Conservation (phyloP, 2,888 invertebrate genomes). For the Tanypteryx hageni region DNA sequence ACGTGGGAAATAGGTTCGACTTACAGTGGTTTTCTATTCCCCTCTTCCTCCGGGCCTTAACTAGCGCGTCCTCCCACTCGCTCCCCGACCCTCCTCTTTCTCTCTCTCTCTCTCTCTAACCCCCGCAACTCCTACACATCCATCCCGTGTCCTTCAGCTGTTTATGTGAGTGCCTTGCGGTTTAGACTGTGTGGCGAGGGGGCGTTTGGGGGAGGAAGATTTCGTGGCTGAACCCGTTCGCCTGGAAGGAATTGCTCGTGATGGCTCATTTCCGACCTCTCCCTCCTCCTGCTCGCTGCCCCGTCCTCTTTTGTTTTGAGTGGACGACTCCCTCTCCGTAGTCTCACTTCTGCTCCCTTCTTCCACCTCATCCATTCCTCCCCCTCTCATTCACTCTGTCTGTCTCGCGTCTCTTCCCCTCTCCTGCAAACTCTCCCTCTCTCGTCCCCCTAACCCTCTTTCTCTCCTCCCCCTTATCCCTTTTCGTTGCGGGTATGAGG, state of each 20-base stretch:
- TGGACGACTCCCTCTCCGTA: too few species aligned
- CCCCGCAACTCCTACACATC: background rate
- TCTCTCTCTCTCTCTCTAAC: background rate
- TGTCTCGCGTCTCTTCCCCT: background rate
- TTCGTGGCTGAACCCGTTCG: slow-evolving; percentile 13
- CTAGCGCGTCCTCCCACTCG: too few species aligned
- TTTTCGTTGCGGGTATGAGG: background rate
- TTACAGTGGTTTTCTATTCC: too few species aligned
- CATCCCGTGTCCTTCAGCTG: slow-evolving; percentile 1
- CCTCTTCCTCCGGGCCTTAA: too few species aligned
- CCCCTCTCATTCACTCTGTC: too few species aligned
- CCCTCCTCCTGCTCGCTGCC: background rate
- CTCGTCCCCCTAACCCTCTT: background rate
- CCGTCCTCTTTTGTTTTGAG: too few species aligned
- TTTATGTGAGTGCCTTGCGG: slow-evolving; percentile 19
- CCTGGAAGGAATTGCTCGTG: slow-evolving; percentile 20
- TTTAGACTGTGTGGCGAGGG: background rate
- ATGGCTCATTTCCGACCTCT: slow-evolving; percentile 16
- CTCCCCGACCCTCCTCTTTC: too few species aligned
- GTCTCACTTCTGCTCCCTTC: too few species aligned
- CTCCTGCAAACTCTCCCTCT: background rate
- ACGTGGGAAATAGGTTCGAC: too few species aligned
- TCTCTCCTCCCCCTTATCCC: too few species aligned
- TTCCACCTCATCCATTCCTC: too few species aligned
- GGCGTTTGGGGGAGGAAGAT: background rate